Evolutionary conservation across 2,797 vertebrate species (phyloP), one percentile per base, ranked within the genome.

Genomic region (Salmo trutta): DNA sequence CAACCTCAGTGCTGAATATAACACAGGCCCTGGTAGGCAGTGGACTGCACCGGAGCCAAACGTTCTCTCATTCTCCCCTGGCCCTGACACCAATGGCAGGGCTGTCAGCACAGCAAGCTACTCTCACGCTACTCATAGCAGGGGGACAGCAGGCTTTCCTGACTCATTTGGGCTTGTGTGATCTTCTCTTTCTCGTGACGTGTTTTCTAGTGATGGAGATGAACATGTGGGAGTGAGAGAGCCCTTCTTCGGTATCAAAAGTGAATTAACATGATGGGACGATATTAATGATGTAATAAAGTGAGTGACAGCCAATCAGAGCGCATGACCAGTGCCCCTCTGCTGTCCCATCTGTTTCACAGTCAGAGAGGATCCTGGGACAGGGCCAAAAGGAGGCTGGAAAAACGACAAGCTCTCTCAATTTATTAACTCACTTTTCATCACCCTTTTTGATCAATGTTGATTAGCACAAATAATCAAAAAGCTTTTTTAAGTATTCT

Each of bases 341-440:
- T 71, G 81, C 77, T 79, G 82, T 80, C 81, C 84, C 86, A 84
- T 89, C 88, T 87, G 85, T 85, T 53, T 31, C 82, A 79, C 71
- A 52, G 29, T 7, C 51, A 51, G 73, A 75, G 81, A 81, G 71
- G 70, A 79, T 66, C 16, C 70, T 7, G 27, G 62, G 24, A 56
- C 62, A 16, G 51, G 72, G 86, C 86, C 84, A 87, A 80, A 79
- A 81, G 82, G 81, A 85, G 79, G 77, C 62, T 74, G 74, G 78
- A 73, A 72, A 75, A 81, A 74, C 75, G 81, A 79, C 83, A 83
- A 76, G 77, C 82, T 79, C 82, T 14, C 12, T 14, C 10, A n/a
- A 52, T 81, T 72, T 83, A 82, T 84, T 71, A 75, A 85, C 83
- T 79, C 80, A 85, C 80, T 85, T 79, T 81, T 79, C 84, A 67